These are phyloP conservation scores for Pitangus sulphuratus DNA, from an alignment of 2,797 vertebrate genomes.

Conservation along the genomic window DNA sequence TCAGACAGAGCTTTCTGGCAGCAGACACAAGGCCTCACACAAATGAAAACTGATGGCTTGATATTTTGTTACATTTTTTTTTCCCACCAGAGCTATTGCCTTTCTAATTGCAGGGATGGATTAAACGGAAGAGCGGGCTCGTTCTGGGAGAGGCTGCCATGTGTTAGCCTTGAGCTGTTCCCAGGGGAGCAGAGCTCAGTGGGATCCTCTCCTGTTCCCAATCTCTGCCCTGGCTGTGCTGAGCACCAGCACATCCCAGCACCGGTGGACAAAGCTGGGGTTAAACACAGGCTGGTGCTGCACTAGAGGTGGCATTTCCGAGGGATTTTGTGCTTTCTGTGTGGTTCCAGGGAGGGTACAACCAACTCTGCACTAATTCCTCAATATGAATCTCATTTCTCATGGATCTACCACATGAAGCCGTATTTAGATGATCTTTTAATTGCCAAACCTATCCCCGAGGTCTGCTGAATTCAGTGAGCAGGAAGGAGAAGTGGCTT, in stretches of 20 bases:
- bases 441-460: background rate
- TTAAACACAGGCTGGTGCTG: background rate
- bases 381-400: background rate
- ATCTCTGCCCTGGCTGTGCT: background rate
- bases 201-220: background rate
- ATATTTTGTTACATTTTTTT: background rate
- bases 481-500: background rate
- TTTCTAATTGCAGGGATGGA: slow-evolving; percentile 9
- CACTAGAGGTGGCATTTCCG: background rate
- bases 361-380: background rate
- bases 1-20: background rate
- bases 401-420: background rate
- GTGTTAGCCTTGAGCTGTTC: background rate
- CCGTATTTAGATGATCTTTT: background rate
- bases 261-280: background rate
- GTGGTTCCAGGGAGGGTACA: background rate
- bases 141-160: background rate
- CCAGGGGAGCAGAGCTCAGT: rapidly evolving
- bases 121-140: background rate
- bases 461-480: background rate
- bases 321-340: background rate
- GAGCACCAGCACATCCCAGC: background rate
- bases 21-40: background rate
- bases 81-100: background rate
- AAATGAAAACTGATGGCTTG: slow-evolving; percentile 33